These are phyloP conservation scores for Corella eumyota DNA, from an alignment of 23 tunicate genomes.

Conservation along the genomic window DNA sequence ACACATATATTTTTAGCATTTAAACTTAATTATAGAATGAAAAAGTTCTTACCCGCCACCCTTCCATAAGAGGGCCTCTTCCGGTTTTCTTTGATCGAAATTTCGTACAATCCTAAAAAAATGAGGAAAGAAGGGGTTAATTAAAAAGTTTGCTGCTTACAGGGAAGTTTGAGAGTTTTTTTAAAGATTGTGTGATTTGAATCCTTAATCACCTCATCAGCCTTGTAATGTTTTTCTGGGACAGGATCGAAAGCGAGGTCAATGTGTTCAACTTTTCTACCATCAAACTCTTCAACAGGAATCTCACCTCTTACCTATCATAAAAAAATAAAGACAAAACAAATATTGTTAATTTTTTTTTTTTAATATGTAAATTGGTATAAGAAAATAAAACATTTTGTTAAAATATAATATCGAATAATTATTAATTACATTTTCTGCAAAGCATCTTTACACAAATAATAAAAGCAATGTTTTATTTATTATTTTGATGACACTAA, in stretches of 20 bases:
- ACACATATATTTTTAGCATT: background rate
- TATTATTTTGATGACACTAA: no score
- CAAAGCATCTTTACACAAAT: no score
- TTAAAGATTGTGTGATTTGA: no score
- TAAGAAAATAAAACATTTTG: background rate
- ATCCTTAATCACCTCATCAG: slow-evolving; percentile 37
- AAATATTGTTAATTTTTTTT: background rate
- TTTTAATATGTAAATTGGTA: background rate
- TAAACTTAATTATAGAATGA: background rate
- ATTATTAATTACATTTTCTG: no score
- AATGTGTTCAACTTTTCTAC: slow-evolving; percentile 40
- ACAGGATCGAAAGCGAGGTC: slow-evolving; percentile 74
- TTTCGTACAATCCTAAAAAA: slow-evolving; percentile 81
- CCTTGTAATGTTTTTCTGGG: slow-evolving; percentile 82
- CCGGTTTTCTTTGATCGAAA: slow-evolving; percentile 66
- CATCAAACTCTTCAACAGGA: slow-evolving; percentile 22
- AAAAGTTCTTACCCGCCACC: slow-evolving; percentile 43
- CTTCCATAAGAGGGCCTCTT: slow-evolving; percentile 51
- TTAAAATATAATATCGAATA: background rate
- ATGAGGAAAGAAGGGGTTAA: background rate
- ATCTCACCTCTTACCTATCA: slow-evolving; percentile 21
- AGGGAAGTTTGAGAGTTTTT: no score
- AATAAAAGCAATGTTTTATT: no score
- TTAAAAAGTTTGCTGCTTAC: background rate
- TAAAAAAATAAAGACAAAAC: background rate